Base-by-base conservation (phyloP, 2,888 invertebrate genomes). In the Tipula confusa region DNA sequence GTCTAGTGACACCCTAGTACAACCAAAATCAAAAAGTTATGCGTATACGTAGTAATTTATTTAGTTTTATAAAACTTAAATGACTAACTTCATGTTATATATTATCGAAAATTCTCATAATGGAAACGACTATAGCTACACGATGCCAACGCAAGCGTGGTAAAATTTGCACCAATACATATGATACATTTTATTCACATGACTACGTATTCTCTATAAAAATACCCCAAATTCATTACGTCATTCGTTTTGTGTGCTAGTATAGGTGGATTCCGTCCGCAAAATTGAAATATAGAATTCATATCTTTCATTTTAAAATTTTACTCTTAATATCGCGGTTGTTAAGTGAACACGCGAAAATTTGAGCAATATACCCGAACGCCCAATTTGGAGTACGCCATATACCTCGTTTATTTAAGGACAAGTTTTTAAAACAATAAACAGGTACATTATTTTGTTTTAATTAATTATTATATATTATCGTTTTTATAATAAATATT, bases 321-420 rank as follows among this genome's bases (percentile, higher is more conserved):
- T 86, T 88, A 89, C 89, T 89, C 89, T 86, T 87, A 89, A 88
- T 87, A 87, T 87, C 87, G 86, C 87, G 87, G 88, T 89, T 88
- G 88, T 88, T 86, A 86, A 88, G 88, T 89, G 88, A 89, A 87
- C 88, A 89, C 88, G 88, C 87, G 88, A 87, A 24, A 24, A 7
- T 64, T 64, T 64, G 64, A 64, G 64, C 64, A 86, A 86, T 85
- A 64, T 24, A 64, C 24, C 24, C 64, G 64, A 64, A 64, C 64
- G 86, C 86, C 86, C 87, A 87, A 86, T 87, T 64, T 64, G 64
- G 64, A 64, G 64, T 64, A 64, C 64, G 64, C 64, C 48, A 48
- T 64, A 24, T 64, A 43, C 43, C 18, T 64, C 64, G 18, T 64
- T 64, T 64, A 64, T 24, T 64, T 64, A 64, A 64, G 24, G 64